phyloP scores from a whole-genome alignment of 2,888 invertebrate genomes.

The Eurois occulta region DNA sequence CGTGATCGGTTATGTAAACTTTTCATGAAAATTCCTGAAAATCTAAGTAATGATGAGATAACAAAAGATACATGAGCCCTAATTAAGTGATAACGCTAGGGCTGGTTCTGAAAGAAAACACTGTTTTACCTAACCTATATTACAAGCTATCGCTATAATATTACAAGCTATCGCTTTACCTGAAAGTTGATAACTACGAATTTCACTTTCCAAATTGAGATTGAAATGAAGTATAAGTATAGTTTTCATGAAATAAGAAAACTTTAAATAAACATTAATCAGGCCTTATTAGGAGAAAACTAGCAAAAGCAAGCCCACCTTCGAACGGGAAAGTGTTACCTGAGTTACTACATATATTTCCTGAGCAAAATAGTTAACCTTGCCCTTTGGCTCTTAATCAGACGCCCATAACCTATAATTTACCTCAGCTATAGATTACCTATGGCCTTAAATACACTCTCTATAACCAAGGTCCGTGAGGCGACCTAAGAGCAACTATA shows the following conservation, averaged over 20 bases:
- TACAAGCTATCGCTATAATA: too few species aligned
- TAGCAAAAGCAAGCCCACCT: neutral
- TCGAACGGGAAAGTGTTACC: conserved; percentile 1
- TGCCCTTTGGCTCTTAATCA: conserved; percentile 1
- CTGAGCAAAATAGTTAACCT: conserved; percentile 7
- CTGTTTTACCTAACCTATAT: too few species aligned
- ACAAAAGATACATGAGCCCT: neutral
- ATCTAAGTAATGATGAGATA: neutral
- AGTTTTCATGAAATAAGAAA: neutral
- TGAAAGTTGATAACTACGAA: neutral
- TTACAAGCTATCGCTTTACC: neutral
- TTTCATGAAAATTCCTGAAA: neutral
- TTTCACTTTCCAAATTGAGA: neutral
- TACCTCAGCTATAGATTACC: neutral
- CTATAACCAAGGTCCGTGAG: neutral
- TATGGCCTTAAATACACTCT: conserved; percentile 26
- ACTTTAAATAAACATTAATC: neutral
- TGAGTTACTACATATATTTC: conserved; percentile 1
- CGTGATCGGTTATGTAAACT: neutral
- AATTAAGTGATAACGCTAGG: neutral
- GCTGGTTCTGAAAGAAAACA: too few species aligned
- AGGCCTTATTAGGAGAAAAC: neutral
- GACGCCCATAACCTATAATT: conserved; percentile 20
- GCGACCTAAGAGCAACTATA: neutral
- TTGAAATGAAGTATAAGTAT: neutral